Evolutionary conservation across 2,797 vertebrate genomes (phyloP).

Genomic region (Cryptoblepharus egeriae): DNA sequence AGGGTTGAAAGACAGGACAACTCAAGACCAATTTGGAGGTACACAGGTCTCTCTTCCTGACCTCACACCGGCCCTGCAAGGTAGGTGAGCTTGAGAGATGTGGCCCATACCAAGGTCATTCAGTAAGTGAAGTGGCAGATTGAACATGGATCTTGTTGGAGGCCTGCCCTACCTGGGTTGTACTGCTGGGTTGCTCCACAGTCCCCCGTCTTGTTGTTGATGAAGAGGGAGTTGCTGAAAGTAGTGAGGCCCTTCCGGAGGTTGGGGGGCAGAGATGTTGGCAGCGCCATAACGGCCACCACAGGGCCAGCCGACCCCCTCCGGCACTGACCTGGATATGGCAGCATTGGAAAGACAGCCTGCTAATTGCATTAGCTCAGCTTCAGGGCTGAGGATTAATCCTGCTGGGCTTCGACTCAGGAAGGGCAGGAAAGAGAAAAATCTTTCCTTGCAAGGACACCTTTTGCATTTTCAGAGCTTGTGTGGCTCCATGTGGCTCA

Average conservation of each 20-base stretch:
- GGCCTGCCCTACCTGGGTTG: slow-evolving; percentile 65
- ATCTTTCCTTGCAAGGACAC: not conserved
- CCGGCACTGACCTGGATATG: not conserved
- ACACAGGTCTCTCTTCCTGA: no score
- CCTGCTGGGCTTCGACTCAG: not conserved
- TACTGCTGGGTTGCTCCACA: slow-evolving; percentile 53
- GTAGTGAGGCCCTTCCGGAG: slow-evolving; percentile 79
- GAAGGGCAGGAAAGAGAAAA: not conserved
- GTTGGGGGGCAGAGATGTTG: slow-evolving; percentile 72
- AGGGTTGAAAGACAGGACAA: no score
- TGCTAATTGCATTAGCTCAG: not conserved
- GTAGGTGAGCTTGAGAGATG: no score
- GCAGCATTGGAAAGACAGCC: not conserved
- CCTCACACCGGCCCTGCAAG: no score
- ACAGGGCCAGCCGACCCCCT: fast-evolving
- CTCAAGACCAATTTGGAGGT: no score
- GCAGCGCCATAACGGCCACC: slow-evolving; percentile 24
- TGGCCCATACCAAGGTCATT: no score
- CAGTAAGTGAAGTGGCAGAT: no score
- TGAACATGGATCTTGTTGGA: no score
- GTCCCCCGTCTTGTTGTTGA: slow-evolving; percentile 83
- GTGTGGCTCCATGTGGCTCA: no score
- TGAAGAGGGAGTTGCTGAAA: slow-evolving; percentile 80
- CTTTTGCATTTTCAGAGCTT: no score
- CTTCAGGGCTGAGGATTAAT: not conserved